Percentiles rank a stretch among this genome's conserved stretches.
These are phyloP conservation scores for Dryobotodes eremita DNA, from an alignment of 2,888 invertebrate species.

Conservation along the genomic window DNA sequence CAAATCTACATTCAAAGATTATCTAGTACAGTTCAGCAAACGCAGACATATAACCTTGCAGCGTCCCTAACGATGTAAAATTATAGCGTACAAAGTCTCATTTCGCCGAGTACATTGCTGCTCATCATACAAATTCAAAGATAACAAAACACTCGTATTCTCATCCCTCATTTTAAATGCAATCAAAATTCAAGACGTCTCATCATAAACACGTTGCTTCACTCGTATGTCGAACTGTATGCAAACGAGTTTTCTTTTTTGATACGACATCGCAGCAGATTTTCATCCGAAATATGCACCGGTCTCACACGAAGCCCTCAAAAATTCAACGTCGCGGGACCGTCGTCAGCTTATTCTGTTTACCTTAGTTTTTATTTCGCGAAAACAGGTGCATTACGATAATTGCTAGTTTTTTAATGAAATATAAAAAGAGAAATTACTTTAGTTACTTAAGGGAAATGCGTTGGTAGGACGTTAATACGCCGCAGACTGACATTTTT, in stretches of 20 bases:
- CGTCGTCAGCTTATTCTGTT: constrained; percentile 77
- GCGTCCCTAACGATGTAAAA: not conserved
- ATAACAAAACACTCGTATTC: constrained; percentile 32
- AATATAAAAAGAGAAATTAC: constrained; percentile 6
- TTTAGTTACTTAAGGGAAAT: constrained; percentile 17
- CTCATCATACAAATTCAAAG: constrained; percentile 28
- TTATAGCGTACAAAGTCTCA: not conserved
- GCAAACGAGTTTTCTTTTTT: constrained; percentile 80
- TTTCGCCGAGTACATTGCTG: constrained; percentile 15
- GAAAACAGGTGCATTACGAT: constrained; percentile 58
- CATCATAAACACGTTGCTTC: constrained; percentile 55
- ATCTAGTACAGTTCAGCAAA: not conserved
- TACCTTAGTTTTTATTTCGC: constrained; percentile 53
- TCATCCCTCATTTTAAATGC: constrained; percentile 42
- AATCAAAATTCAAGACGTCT: constrained; percentile 56
- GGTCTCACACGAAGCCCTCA: constrained; percentile 83
- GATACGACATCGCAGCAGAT: constrained; percentile 78
- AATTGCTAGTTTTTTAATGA: constrained; percentile 52
- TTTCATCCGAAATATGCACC: constrained; percentile 84
- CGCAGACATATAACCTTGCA: not conserved
- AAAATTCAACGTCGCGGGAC: constrained; percentile 84
- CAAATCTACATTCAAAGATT: not conserved
- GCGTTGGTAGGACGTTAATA: constrained; percentile 7
- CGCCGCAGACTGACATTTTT: not conserved
- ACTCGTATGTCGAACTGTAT: constrained; percentile 65